A percentile compares a stretch with the other conserved stretches of the same genome.
phyloP scores from a whole-genome alignment of 2,797 vertebrate genomes.

The Salarias fasciatus region DNA sequence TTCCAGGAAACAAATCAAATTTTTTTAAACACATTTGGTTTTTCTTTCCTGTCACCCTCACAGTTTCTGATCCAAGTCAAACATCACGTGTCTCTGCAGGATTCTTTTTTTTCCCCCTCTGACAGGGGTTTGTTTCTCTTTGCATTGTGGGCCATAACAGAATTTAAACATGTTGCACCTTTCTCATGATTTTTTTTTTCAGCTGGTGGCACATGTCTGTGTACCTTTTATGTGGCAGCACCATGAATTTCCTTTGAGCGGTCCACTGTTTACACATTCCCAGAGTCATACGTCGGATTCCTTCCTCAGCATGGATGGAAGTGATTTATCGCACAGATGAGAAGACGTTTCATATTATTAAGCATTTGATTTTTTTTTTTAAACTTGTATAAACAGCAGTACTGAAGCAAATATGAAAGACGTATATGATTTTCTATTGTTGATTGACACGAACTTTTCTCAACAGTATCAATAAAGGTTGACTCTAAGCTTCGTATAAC shows the following conservation, averaged over 20 bases:
- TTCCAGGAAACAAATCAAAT: no score
- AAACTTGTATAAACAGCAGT: conserved; percentile 72
- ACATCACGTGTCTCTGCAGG: no score
- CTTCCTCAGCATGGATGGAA: conserved; percentile 6
- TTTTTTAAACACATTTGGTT: conserved; percentile 10
- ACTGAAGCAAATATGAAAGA: conserved; percentile 77
- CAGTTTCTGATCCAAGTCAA: not conserved
- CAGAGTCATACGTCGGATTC: not conserved
- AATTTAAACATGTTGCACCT: no score
- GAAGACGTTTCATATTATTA: conserved; percentile 60
- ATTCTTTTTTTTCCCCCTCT: no score
- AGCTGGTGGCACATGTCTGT: no score
- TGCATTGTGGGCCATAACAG: no score
- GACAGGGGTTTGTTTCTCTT: no score
- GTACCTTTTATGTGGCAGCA: no score
- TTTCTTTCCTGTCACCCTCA: not conserved
- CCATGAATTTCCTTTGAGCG: no score
- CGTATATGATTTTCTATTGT: conserved; percentile 59
- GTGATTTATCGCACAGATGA: no score
- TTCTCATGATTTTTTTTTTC: no score
- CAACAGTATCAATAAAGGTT: conserved; percentile 84
- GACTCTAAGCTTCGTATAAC: conserved; percentile 72
- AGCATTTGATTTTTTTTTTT: conserved; percentile 36
- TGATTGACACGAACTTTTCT: conserved; percentile 69
- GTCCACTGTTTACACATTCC: no score